Conservation (phyloP, 2,888 invertebrate species). For the Odontocolon sp. region DNA sequence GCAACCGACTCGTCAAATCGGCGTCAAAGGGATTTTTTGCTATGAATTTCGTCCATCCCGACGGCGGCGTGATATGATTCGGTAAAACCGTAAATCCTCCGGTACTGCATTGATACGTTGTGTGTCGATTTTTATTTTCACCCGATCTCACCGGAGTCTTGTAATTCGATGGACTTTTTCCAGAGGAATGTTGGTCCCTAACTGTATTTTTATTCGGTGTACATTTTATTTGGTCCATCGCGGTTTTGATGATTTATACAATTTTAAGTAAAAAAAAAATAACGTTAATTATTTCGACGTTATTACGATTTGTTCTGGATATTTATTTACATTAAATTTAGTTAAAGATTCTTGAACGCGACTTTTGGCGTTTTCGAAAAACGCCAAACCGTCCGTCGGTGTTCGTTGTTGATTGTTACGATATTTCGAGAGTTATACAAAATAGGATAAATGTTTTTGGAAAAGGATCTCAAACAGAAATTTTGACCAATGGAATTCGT, state of each 20-base stretch:
- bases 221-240: constrained; percentile 34
- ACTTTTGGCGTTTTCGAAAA: background rate
- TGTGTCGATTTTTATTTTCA: constrained; percentile 55
- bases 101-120: constrained; percentile 56
- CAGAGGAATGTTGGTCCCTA: constrained; percentile 17
- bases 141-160: constrained; percentile 69
- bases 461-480: background rate
- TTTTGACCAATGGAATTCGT: background rate
- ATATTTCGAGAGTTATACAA: constrained; percentile 3
- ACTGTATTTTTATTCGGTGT: constrained; percentile 20
- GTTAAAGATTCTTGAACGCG: too few species aligned
- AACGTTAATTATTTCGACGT: too few species aligned
- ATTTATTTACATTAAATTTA: too few species aligned
- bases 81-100: constrained; percentile 76
- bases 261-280: background rate
- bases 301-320: too few species aligned
- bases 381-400: constrained; percentile 8
- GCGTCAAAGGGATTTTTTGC: constrained; percentile 88
- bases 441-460: background rate
- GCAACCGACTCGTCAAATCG: constrained; percentile 85
- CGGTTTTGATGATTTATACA: background rate
- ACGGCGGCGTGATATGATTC: constrained; percentile 83
- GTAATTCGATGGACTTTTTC: constrained; percentile 61
- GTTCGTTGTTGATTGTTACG: constrained; percentile 15
- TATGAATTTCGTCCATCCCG: constrained; percentile 82